Percentiles rank a stretch among this genome's conserved stretches.
These are phyloP conservation scores for Coelopa pilipes DNA, from an alignment of 2,888 invertebrate species.

Conservation along the genomic window DNA sequence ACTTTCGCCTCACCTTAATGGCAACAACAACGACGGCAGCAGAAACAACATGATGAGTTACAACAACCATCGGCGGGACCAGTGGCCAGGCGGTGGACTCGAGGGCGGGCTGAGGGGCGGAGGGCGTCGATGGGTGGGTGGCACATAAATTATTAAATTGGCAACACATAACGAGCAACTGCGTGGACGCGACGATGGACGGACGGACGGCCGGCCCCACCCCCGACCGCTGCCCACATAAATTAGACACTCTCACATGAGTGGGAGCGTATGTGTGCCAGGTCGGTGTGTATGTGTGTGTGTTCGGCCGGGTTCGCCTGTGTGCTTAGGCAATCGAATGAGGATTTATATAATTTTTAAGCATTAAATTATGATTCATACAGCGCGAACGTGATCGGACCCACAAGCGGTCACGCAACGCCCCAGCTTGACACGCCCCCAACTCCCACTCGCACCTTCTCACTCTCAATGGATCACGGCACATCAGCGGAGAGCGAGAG, in stretches of 20 bases:
- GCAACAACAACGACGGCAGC: too few relatives aligned
- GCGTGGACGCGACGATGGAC: conserved; percentile 2
- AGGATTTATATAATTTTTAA: conserved; percentile 44
- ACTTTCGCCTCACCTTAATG: too few relatives aligned
- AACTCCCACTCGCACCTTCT: conserved; percentile 28
- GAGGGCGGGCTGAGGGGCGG: too few relatives aligned
- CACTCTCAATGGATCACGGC: neutral
- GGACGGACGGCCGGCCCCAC: too few relatives aligned
- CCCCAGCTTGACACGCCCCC: conserved; percentile 14
- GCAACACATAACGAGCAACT: conserved; percentile 30
- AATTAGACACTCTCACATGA: too few relatives aligned
- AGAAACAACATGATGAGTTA: too few relatives aligned
- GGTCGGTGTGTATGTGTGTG: conserved; percentile 3
- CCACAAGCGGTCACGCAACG: conserved; percentile 30
- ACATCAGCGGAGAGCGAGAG: neutral
- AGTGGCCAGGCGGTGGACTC: too few relatives aligned
- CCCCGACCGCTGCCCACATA: too few relatives aligned
- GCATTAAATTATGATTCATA: conserved; percentile 50
- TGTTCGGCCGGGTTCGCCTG: conserved; percentile 4
- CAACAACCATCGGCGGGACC: too few relatives aligned
- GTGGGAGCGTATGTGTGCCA: neutral
- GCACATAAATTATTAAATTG: neutral
- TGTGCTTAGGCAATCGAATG: conserved; percentile 25
- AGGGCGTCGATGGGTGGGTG: too few relatives aligned
- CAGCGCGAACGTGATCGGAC: conserved; percentile 44